Conservation (phyloP, 1,140 invertebrate species). For the Lordiphosa clarofinis region DNA sequence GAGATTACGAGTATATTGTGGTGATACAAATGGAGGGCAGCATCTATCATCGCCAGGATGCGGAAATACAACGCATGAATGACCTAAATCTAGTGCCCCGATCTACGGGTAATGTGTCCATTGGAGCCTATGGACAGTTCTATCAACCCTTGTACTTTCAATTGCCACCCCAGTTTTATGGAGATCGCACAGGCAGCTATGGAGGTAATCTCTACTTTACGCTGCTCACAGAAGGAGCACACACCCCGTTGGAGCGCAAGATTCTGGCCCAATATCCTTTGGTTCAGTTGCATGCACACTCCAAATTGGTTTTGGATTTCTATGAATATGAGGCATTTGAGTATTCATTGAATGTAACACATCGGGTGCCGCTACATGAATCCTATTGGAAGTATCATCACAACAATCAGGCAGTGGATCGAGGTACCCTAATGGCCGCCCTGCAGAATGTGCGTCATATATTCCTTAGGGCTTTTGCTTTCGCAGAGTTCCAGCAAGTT, state of each 20-base stretch:
- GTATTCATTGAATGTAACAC: conserved; percentile 65
- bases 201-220: conserved; percentile 93
- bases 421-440: conserved; percentile 91
- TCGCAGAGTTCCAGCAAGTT: conserved; percentile 83
- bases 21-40: conserved; percentile 68
- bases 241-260: conserved; percentile 82
- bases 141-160: conserved; percentile 92
- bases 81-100: conserved; percentile 80
- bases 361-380: conserved; percentile 82
- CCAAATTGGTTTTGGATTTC: conserved; percentile 88
- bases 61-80: conserved; percentile 79
- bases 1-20: conserved; percentile 77
- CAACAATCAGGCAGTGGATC: conserved; percentile 81
- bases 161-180: conserved; percentile 89
- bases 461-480: conserved; percentile 87
- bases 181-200: conserved; percentile 94
- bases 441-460: conserved; percentile 92
- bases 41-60: conserved; percentile 60
- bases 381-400: conserved; percentile 81
- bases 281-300: conserved; percentile 91
- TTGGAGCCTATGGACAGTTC: conserved; percentile 84
- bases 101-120: conserved; percentile 82
- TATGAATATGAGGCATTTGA: conserved; percentile 81
- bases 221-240: conserved; percentile 84
- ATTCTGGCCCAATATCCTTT: conserved; percentile 85